A percentile compares a stretch with the other conserved stretches of the same genome.
Evolutionary conservation across 1,140 invertebrate species (phyloP).

Genomic region (Orius insidiosus): DNA sequence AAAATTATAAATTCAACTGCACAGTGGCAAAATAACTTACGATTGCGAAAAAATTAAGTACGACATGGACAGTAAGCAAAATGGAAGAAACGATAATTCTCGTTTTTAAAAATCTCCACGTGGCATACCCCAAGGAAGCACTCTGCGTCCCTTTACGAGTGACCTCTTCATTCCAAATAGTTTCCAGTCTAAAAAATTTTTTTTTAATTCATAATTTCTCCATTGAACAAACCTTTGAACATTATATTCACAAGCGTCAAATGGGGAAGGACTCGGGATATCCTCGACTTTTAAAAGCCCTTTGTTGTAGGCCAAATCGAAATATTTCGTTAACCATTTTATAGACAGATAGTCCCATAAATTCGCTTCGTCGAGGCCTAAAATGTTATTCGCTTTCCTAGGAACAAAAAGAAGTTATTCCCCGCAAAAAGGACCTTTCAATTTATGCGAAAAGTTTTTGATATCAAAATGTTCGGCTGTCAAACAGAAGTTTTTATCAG

Average conservation of each 20-base stretch:
- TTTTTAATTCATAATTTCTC: conserved; percentile 1
- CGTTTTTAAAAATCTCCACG: conserved; percentile 37
- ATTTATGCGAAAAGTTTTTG: too few relatives aligned
- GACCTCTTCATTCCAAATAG: conserved; percentile 34
- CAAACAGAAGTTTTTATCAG: too few relatives aligned
- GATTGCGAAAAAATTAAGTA: conserved; percentile 41
- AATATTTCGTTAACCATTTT: conserved; percentile 37
- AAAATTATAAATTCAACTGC: too few relatives aligned
- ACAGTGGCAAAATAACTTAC: too few relatives aligned
- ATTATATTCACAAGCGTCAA: conserved; percentile 33
- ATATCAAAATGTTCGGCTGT: too few relatives aligned
- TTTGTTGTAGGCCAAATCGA: conserved; percentile 35
- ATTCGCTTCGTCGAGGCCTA: conserved; percentile 32
- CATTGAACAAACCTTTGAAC: conserved; percentile 24
- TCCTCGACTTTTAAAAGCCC: conserved; percentile 27
- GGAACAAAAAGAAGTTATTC: conserved; percentile 9
- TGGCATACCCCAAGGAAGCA: conserved; percentile 32
- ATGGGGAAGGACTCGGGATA: conserved; percentile 31
- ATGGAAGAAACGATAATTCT: conserved; percentile 32
- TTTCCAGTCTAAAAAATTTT: conserved; percentile 27
- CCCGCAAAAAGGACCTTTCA: too few relatives aligned
- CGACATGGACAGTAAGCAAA: conserved; percentile 32
- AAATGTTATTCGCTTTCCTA: conserved; percentile 22
- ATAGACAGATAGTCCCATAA: conserved; percentile 36
- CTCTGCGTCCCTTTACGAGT: conserved; percentile 22